Base-by-base conservation (phyloP, 2,888 invertebrate species). In the Phengaris alcon region DNA sequence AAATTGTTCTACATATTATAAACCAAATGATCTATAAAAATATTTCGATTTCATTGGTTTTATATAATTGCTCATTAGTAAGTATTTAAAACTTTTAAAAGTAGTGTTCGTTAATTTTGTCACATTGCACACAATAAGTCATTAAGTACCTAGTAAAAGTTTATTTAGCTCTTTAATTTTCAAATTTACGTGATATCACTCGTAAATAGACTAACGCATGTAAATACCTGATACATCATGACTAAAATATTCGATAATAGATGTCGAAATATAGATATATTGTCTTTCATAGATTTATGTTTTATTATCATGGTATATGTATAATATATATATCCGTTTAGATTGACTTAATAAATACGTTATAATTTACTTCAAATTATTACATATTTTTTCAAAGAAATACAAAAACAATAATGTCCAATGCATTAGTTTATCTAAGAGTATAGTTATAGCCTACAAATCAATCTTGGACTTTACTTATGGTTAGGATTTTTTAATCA, bases 111-210 rank as follows among this genome's bases (percentile, higher is more conserved):
- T 15, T 1, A 64, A 64, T 64, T 64, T 44, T 64, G 64, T 64
- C 44, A 64, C 44, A 44, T 64, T 35, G 64, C 12, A 12, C 15
- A 83, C 85, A 85, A 85, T 85, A 84, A 48, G 57, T 70, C 48
- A 84, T 86, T 78, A 79, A 79, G 81, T 83, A 85, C 85, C 87
- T 91, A 91, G 91, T 91, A 89, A 91, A 92, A 92, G 91, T 92
- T 92, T 86, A 78, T 82, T 78, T 84, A 84, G 84, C 85, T 88
- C 85, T 83, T 81, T 81, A 82, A 80, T 82, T 82, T 84, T 84
- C 85, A 83, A 84, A 85, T 84, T 84, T 80, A 80, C 81, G 77
- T 82, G 81, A 82, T 78, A 81, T 82, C 22, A 35, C 72, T 54
- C 72, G 15, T 10, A 35, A 52, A 52, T 72, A 72, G 13, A 15